Base-by-base conservation (phyloP, 2,888 invertebrate species). In the Machimus rusticus region DNA sequence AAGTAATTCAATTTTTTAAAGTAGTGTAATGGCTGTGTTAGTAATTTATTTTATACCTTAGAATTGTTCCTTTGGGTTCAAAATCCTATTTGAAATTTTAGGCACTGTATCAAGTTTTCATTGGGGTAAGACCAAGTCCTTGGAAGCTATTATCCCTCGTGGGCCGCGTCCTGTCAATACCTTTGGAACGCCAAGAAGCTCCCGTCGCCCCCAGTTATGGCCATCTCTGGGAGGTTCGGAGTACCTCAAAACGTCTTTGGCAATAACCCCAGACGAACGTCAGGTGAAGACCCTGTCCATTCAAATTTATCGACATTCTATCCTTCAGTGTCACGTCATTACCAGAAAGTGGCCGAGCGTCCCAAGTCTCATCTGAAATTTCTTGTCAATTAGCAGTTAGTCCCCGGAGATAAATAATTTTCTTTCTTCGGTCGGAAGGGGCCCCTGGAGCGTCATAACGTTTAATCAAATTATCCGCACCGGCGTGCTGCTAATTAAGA, bases 401-500 rank as follows among this genome's bases (percentile, higher is more conserved):
- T 34, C 87, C 74, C 81, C 23, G 14, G 79, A 87, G 87, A 79
- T 46, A 37, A 87, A 79, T 79, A 66, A 78, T 87, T 86, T 86
- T 78, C 78, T 86, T 78, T 57, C 51, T 78, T 78, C 78, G 76
- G 76, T 14, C 78, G 31, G 31, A 55, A 86, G 57, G 19, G 43
- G 66, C 37, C 87, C 51, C 87, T 39, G 43, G 74, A 19, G 86
- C 19, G 74, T 46, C 86, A 74, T 87, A 87, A 87, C 79, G 66
- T 87, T 87, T 87, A 87, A 87, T 87, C 78, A 87, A 87, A 87
- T 87, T 81, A 79, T 66, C 78, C 78, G 81, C 51, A 37, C 79
- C 28, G 79, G 74, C 79, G 57, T 79, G 87, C 23, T 79, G 79
- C 87, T 87, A 87, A 87, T 87, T 87, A 87, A 87, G 87, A 79